Evolutionary conservation across 2,888 invertebrate species (phyloP).

Genomic region (Ornithoptera priamus): DNA sequence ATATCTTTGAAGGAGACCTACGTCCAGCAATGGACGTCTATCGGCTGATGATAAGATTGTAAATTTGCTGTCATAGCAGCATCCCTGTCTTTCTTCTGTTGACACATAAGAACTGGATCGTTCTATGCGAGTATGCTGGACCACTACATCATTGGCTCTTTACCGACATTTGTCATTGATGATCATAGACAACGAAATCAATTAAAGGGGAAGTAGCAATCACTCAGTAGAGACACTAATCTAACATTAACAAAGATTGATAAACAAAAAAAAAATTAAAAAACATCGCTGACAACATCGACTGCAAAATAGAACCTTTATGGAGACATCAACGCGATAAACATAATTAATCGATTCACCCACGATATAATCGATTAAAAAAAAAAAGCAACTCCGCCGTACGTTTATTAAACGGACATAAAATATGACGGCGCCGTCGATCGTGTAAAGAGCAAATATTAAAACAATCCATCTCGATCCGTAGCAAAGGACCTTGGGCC

Average conservation of each 20-base stretch:
- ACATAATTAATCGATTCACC: constrained; percentile 24
- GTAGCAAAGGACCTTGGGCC: constrained; percentile 23
- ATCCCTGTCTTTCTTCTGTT: too few species aligned
- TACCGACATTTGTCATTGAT: too few species aligned
- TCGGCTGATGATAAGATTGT: too few species aligned
- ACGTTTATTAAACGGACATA: constrained; percentile 25
- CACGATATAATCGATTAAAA: constrained; percentile 23
- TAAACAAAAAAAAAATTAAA: background rate
- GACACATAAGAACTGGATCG: too few species aligned
- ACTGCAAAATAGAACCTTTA: constrained; percentile 14
- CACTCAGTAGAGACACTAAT: background rate
- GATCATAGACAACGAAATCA: too few species aligned
- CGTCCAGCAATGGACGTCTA: too few species aligned
- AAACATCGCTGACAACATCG: constrained; percentile 11
- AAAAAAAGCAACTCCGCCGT: background rate
- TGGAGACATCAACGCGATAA: constrained; percentile 20
- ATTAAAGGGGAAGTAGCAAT: background rate
- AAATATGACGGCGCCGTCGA: constrained; percentile 24
- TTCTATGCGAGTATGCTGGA: too few species aligned
- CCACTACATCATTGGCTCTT: too few species aligned
- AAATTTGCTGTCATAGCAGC: too few species aligned
- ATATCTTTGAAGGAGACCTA: too few species aligned
- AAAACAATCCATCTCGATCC: constrained; percentile 21
- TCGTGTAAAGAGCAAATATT: constrained; percentile 2
- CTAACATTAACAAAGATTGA: too few species aligned